A percentile compares a stretch with the other conserved stretches of the same genome.
These are phyloP conservation scores for Campoplex capitator DNA, from an alignment of 2,888 invertebrate genomes.

Conservation along the genomic window DNA sequence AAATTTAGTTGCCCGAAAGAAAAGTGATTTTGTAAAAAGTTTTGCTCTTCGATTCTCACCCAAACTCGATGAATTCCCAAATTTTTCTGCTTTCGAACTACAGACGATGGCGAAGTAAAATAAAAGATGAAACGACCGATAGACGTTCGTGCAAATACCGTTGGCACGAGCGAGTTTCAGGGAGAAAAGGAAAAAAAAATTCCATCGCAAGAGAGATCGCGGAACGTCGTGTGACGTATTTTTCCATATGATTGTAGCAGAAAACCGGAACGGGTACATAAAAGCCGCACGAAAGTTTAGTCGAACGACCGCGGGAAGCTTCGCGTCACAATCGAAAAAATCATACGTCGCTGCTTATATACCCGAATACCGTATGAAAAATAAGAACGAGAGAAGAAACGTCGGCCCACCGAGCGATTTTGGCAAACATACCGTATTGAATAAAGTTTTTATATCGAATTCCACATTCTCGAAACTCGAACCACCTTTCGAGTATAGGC, in stretches of 20 bases:
- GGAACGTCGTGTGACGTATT: conserved; percentile 51
- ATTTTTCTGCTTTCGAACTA: background rate
- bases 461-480: conserved; percentile 73
- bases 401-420: conserved; percentile 42
- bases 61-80: background rate
- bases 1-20: background rate
- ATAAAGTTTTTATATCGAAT: conserved; percentile 81
- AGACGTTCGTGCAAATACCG: background rate
- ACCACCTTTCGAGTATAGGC: background rate
- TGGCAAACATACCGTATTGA: conserved; percentile 75
- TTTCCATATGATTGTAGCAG: conserved; percentile 26
- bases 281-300: conserved; percentile 35
- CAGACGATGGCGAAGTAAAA: background rate
- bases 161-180: conserved; percentile 46
- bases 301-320: conserved; percentile 38
- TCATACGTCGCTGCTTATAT: background rate
- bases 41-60: background rate
- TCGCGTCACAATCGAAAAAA: background rate
- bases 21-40: background rate
- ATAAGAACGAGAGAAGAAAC: conserved; percentile 55
- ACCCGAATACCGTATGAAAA: conserved; percentile 28
- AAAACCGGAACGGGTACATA: conserved; percentile 2
- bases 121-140: background rate
- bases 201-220: conserved; percentile 54
- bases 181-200: conserved; percentile 39